phyloP scores from a whole-genome alignment of 2,888 invertebrate species.

The Serrognathus titanus region DNA sequence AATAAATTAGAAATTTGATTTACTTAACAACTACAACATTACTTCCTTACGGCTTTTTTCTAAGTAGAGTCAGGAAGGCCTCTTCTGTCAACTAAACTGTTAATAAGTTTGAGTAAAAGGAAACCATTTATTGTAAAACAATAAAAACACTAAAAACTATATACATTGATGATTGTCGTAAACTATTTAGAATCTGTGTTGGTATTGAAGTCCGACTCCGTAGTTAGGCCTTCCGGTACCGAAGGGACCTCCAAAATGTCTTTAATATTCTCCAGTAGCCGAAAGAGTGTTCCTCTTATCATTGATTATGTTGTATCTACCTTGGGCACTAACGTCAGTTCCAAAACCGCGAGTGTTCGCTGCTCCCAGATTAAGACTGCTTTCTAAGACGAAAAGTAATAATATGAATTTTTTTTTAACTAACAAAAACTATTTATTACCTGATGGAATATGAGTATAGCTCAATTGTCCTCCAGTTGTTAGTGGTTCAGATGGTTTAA shows the following conservation, averaged over 20 bases:
- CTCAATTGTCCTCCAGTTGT: slow-evolving; percentile 21
- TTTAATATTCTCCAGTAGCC: slow-evolving; percentile 19
- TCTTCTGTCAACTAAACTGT: too few relatives aligned
- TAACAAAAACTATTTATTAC: slow-evolving; percentile 7
- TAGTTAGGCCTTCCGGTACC: slow-evolving; percentile 25
- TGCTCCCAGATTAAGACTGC: slow-evolving; percentile 11
- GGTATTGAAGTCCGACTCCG: slow-evolving; percentile 18
- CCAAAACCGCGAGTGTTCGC: slow-evolving; percentile 15
- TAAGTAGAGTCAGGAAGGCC: too few relatives aligned
- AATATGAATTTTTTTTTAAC: neutral
- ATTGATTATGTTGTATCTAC: slow-evolving; percentile 15
- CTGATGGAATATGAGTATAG: slow-evolving; percentile 24
- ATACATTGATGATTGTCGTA: neutral
- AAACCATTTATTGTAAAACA: too few relatives aligned
- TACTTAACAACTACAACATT: too few relatives aligned
- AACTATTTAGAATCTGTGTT: slow-evolving; percentile 18
- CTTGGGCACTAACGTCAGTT: slow-evolving; percentile 15
- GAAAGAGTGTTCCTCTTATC: slow-evolving; percentile 17
- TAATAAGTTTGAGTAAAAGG: too few relatives aligned
- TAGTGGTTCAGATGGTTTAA: slow-evolving; percentile 19
- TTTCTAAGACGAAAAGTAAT: slow-evolving; percentile 3
- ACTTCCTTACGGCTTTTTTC: too few relatives aligned
- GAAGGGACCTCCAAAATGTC: slow-evolving; percentile 23
- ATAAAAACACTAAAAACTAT: neutral
- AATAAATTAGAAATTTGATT: too few relatives aligned